These are phyloP conservation scores for Ridgeia piscesae DNA, from an alignment of 1,140 invertebrate genomes.

Conservation along the genomic window DNA sequence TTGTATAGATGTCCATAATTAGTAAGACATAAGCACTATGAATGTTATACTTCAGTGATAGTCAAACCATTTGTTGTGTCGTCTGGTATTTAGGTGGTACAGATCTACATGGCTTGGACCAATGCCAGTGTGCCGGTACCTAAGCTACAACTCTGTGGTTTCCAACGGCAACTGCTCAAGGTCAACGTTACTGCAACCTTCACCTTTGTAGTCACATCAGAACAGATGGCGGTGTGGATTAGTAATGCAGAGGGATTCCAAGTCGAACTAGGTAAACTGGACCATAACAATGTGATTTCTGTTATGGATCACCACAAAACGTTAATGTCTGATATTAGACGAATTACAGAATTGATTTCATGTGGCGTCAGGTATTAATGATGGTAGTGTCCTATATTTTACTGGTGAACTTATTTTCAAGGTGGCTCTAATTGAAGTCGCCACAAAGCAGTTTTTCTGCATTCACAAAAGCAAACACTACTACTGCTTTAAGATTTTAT, in stretches of 20 bases:
- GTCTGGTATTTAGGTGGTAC: slow-evolving; percentile 28
- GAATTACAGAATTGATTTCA: too few species aligned
- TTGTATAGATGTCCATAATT: neutral
- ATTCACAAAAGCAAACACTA: too few species aligned
- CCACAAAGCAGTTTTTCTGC: too few species aligned
- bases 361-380: too few species aligned
- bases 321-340: too few species aligned
- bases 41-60: neutral
- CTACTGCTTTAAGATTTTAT: too few species aligned
- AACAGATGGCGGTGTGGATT: slow-evolving; percentile 30
- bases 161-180: slow-evolving; percentile 18
- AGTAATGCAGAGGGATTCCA: slow-evolving; percentile 23
- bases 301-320: neutral
- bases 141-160: slow-evolving; percentile 28
- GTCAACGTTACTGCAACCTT: slow-evolving; percentile 9
- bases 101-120: slow-evolving; percentile 34
- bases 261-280: slow-evolving; percentile 6
- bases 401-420: too few species aligned
- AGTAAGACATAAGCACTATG: neutral
- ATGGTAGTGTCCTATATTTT: too few species aligned
- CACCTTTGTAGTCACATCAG: slow-evolving; percentile 9
- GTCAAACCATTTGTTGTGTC: neutral
- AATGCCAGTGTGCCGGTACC: slow-evolving; percentile 28
- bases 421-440: too few species aligned
- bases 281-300: neutral